A percentile compares a stretch with the other conserved stretches of the same genome.
phyloP scores from a whole-genome alignment of 2,113 vertebrate genomes.

The Sebastes fasciatus region DNA sequence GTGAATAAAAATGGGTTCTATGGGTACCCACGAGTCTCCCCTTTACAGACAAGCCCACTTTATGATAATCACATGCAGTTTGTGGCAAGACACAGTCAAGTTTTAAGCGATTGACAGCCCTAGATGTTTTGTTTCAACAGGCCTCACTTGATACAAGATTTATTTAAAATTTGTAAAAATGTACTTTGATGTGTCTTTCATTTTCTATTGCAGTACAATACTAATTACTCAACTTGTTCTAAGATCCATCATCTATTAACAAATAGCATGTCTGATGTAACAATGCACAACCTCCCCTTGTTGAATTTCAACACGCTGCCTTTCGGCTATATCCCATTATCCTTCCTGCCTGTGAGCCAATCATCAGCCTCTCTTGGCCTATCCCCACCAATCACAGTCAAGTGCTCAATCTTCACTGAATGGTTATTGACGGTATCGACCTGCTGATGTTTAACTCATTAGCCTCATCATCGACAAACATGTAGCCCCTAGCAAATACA shows the following conservation, averaged over 20 bases:
- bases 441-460: conserved; percentile 60
- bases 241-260: neutral
- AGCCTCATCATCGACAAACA: conserved; percentile 55
- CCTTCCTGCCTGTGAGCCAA: conserved; percentile 21
- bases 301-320: neutral
- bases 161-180: neutral
- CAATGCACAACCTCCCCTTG: neutral
- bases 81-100: too few relatives aligned
- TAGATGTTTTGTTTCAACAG: too few relatives aligned
- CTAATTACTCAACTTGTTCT: too few relatives aligned
- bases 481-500: conserved; percentile 7
- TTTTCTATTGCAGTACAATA: neutral
- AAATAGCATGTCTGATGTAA: neutral
- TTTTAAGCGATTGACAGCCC: too few relatives aligned
- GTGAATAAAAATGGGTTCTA: too few relatives aligned
- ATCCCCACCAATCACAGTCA: conserved; percentile 42
- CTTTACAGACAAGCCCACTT: too few relatives aligned
- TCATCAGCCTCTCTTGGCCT: neutral
- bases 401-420: conserved; percentile 43
- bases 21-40: too few relatives aligned
- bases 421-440: conserved; percentile 56
- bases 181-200: neutral
- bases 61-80: too few relatives aligned
- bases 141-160: neutral
- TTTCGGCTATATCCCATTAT: conserved; percentile 2